A percentile compares a stretch with the other conserved stretches of the same genome.
phyloP scores from a whole-genome alignment of 2,888 invertebrate genomes.

The Nemurella pictetii region DNA sequence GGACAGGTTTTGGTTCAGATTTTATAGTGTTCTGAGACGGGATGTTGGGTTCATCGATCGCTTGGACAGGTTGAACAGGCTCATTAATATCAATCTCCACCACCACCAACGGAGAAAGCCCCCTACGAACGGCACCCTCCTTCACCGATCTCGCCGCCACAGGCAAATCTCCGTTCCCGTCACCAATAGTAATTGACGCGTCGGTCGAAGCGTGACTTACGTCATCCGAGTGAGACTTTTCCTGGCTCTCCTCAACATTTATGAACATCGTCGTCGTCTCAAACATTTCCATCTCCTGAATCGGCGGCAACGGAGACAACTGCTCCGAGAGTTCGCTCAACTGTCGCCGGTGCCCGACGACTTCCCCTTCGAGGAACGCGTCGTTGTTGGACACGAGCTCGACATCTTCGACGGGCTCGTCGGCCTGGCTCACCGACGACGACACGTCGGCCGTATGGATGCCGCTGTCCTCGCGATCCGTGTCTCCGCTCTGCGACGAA shows the following conservation, averaged over 20 bases:
- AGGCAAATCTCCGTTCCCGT: neutral
- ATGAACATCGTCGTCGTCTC: constrained; percentile 29
- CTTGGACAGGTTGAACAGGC: neutral
- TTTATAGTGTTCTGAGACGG: neutral
- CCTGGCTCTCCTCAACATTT: constrained; percentile 24
- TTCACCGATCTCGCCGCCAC: neutral
- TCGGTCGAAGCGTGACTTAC: constrained; percentile 2
- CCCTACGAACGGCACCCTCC: neutral
- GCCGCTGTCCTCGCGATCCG: constrained; percentile 76
- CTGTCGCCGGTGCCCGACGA: constrained; percentile 23
- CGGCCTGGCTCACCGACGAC: constrained; percentile 71
- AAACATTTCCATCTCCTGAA: constrained; percentile 26
- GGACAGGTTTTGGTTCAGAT: no score
- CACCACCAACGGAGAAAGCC: constrained; percentile 11
- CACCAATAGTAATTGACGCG: neutral
- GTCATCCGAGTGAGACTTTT: constrained; percentile 19
- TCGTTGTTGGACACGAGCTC: constrained; percentile 20
- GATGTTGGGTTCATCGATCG: neutral
- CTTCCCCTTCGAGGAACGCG: constrained; percentile 5
- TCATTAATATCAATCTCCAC: constrained; percentile 25
- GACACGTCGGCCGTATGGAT: constrained; percentile 80
- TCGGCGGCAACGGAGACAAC: constrained; percentile 31
- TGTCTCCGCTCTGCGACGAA: constrained; percentile 59
- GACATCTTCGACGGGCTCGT: constrained; percentile 65
- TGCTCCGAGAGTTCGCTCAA: constrained; percentile 31